phyloP scores from a whole-genome alignment of 2,113 vertebrate genomes.

The Myotis yumanensis region DNA sequence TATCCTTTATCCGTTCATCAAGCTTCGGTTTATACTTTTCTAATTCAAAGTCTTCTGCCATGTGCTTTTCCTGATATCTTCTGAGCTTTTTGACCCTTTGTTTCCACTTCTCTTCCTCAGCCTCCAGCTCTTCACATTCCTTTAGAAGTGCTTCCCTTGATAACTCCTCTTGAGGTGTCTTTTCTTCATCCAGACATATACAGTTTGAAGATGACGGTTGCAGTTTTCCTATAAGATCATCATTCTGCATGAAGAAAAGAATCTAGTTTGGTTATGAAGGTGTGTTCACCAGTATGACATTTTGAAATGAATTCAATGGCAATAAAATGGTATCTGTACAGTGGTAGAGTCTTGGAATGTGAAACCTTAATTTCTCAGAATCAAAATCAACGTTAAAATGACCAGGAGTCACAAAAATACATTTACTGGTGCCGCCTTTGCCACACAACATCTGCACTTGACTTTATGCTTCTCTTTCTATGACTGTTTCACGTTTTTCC shows the following conservation, averaged over 20 bases:
- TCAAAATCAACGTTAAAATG: neutral
- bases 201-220: conserved; percentile 83
- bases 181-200: conserved; percentile 84
- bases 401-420: neutral
- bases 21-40: too few species aligned
- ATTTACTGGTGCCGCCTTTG: neutral
- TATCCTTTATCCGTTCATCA: too few species aligned
- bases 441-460: neutral
- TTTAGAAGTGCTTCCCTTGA: conserved; percentile 78
- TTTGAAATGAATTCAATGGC: neutral
- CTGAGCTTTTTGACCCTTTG: conserved; percentile 87
- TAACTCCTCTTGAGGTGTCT: conserved; percentile 87
- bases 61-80: conserved; percentile 69
- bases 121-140: conserved; percentile 86
- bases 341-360: neutral
- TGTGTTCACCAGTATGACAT: neutral
- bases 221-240: conserved; percentile 87
- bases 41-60: conserved; percentile 62
- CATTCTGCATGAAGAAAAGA: conserved; percentile 79
- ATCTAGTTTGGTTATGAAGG: neutral
- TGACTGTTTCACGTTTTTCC: neutral
- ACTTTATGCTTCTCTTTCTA: neutral
- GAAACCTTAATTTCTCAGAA: too few species aligned
- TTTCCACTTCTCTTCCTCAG: conserved; percentile 87
- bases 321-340: neutral